Evolutionary conservation across 2,113 vertebrate species (phyloP).

Genomic region (Festucalex cinctus): DNA sequence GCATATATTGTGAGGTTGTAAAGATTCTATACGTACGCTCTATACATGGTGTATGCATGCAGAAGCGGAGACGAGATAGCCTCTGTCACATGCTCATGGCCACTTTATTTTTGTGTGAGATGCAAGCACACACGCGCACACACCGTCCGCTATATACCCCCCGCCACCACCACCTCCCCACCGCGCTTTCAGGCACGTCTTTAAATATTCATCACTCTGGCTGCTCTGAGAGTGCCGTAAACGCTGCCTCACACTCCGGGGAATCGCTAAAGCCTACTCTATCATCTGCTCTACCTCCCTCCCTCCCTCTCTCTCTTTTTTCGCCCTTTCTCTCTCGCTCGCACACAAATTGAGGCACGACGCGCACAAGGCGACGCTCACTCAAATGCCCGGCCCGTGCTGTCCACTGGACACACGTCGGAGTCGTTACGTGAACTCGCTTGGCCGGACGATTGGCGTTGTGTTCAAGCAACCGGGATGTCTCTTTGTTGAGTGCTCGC

Average conservation of each 20-base stretch:
- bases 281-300: slow-evolving; percentile 67
- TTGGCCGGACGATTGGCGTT: slow-evolving; percentile 51
- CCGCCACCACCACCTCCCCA: slow-evolving; percentile 33
- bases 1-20: not conserved
- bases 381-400: slow-evolving; percentile 40
- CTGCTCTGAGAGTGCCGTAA: slow-evolving; percentile 75
- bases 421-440: slow-evolving; percentile 20
- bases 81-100: slow-evolving; percentile 22
- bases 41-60: not conserved
- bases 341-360: slow-evolving; percentile 28
- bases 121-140: slow-evolving; percentile 18
- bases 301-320: slow-evolving; percentile 20
- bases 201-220: slow-evolving; percentile 78
- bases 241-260: slow-evolving; percentile 73
- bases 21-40: not conserved
- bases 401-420: slow-evolving; percentile 35
- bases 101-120: slow-evolving; percentile 7
- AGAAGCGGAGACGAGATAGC: slow-evolving; percentile 32
- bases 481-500: slow-evolving; percentile 68
- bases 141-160: slow-evolving; percentile 20
- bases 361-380: slow-evolving; percentile 33
- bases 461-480: slow-evolving; percentile 72
- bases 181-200: slow-evolving; percentile 71
- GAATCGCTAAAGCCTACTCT: slow-evolving; percentile 74
- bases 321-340: slow-evolving; percentile 12